phyloP scores from a whole-genome alignment of 2,113 vertebrate genomes.

The Tauraco erythrolophus region DNA sequence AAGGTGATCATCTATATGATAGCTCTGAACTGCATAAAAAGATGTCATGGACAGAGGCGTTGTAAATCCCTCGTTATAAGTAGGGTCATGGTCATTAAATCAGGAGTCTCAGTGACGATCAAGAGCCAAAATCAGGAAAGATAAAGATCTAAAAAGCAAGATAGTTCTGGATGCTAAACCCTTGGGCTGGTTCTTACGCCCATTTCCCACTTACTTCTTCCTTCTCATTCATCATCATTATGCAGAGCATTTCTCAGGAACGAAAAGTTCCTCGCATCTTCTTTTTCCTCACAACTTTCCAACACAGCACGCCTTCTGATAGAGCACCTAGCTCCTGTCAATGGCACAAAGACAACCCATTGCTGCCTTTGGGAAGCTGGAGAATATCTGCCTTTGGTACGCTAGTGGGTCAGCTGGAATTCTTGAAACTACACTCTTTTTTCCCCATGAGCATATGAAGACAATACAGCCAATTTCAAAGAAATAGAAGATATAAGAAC shows the following conservation, averaged over 20 bases:
- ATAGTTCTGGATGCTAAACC: not conserved
- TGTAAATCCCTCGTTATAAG: accelerated
- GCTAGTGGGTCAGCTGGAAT: not conserved
- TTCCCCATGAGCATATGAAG: not conserved
- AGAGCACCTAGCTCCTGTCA: not conserved
- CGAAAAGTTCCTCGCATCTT: not conserved
- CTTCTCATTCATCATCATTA: not conserved
- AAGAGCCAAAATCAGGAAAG: not conserved
- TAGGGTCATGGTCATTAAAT: not conserved
- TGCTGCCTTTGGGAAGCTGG: not conserved
- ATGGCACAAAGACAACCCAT: not conserved
- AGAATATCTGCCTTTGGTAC: not conserved
- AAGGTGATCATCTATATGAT: not conserved
- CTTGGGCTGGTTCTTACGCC: not conserved
- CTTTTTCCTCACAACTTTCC: not conserved
- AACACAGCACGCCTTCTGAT: not conserved
- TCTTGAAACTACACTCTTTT: not conserved
- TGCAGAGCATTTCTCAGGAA: not conserved
- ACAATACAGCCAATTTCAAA: not conserved
- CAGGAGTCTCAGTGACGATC: not conserved
- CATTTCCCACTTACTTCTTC: not conserved
- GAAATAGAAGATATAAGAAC: not conserved
- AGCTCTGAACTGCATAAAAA: not conserved
- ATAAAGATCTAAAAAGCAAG: not conserved
- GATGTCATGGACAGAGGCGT: not conserved